Base-by-base conservation (phyloP, 30 jellyfish, hydroid and myxozoan genomes). In the Aurelia sp. region DNA sequence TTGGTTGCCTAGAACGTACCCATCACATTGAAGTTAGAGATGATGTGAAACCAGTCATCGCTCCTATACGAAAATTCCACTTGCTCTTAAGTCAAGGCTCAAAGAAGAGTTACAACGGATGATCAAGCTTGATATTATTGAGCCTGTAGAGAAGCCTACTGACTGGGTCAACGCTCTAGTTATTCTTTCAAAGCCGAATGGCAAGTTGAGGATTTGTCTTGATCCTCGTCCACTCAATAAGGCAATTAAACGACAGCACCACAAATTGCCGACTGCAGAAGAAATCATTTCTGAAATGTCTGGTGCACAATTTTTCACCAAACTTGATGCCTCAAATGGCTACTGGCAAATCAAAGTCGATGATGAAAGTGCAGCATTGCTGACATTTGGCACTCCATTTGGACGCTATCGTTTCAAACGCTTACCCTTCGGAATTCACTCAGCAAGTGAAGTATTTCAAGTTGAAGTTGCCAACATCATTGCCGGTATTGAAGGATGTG, bases 121-220 rank as follows among this genome's bases (percentile, higher is more conserved):
- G 97, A 76, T 40, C 19, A 53, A 73, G 35, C 70, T 50, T 19
- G 92, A 67, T 51, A 80, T 89, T 19, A 89, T 89, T 33, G 61
- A 38, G 24, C 73, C 81, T 22, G 97, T 93, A 13, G 73, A 48
- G 0, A 85, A 88, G 82, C 96, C 96, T 19, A 82, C 96, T 48
- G 97, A 82, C 58, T 89, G 97, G 97, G 98, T 84, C 19, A 81
- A 59, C 63, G 73, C 94, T 24, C 80, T 89, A 51, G 98, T 82
- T 24, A 44, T 84, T 6, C 94, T 1, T 3, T 33, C 64, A 15
- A 92, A 92, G 65, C 82, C 97, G 19, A 89, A 84, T 79, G 98
- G 99, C 31, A 80, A 75, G 62, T 81, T 93, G n/a, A 55, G 93
- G 61, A 63, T 89, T 22, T 93, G 98, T 58, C 64, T 84, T 12